These are phyloP conservation scores for Papilio protenor DNA, from an alignment of 2,888 invertebrate genomes.

Conservation along the genomic window DNA sequence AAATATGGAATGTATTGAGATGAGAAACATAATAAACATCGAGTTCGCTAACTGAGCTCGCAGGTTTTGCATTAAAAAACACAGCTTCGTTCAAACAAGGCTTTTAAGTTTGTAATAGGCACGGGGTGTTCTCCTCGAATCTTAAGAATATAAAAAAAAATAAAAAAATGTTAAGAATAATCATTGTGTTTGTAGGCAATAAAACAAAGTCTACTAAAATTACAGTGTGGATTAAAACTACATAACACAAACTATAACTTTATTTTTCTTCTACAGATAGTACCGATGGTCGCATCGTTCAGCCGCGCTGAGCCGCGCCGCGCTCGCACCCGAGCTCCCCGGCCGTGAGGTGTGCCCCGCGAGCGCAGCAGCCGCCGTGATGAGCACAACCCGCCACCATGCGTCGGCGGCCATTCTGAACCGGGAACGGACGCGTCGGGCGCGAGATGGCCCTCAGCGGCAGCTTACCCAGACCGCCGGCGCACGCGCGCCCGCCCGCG, in stretches of 20 bases:
- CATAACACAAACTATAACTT: not conserved
- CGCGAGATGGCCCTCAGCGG: conserved; percentile 81
- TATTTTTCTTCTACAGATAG: conserved; percentile 67
- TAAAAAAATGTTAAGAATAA: too few species aligned
- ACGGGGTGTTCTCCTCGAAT: too few species aligned
- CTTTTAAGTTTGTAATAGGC: conserved; percentile 18
- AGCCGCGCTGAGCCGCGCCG: conserved; percentile 56
- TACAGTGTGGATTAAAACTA: too few species aligned
- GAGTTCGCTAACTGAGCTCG: not conserved
- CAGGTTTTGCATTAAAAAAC: conserved; percentile 26
- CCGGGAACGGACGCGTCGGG: conserved; percentile 77
- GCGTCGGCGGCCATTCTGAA: conserved; percentile 83
- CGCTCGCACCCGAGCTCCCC: conserved; percentile 57
- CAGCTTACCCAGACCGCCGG: conserved; percentile 65
- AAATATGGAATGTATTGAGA: not conserved
- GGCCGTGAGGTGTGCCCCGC: conserved; percentile 76
- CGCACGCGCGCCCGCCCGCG: conserved; percentile 68
- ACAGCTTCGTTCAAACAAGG: conserved; percentile 23
- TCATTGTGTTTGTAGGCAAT: too few species aligned
- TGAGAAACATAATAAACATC: conserved; percentile 1
- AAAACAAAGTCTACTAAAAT: too few species aligned
- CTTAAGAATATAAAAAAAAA: too few species aligned
- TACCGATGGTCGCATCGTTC: conserved; percentile 66
- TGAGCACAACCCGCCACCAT: conserved; percentile 83
- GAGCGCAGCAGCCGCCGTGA: conserved; percentile 80